These are phyloP conservation scores for Agrochola lychnidis DNA, from an alignment of 2,888 invertebrate genomes.

Conservation along the genomic window DNA sequence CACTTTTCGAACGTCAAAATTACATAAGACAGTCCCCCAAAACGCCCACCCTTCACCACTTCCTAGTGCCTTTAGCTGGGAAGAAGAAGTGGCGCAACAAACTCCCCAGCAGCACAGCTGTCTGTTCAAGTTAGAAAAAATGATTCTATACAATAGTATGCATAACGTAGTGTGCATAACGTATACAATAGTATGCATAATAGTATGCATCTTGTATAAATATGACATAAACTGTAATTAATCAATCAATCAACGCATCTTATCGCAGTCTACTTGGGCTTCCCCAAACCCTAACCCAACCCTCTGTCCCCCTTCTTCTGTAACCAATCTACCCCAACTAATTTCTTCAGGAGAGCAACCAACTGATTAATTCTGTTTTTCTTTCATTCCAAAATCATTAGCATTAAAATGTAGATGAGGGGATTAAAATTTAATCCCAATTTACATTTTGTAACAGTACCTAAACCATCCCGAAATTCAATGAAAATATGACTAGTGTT, in stretches of 20 bases:
- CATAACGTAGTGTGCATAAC: too few relatives aligned
- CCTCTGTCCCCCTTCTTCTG: neutral
- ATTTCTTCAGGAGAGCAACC: slow-evolving; percentile 34
- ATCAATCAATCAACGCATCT: slow-evolving; percentile 7
- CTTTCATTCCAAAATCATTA: slow-evolving; percentile 59
- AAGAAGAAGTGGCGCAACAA: too few relatives aligned
- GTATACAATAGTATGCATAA: too few relatives aligned
- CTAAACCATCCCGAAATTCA: slow-evolving; percentile 28
- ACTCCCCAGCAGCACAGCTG: too few relatives aligned
- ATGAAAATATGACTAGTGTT: slow-evolving; percentile 47
- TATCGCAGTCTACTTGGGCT: slow-evolving; percentile 12
- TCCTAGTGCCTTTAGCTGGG: too few relatives aligned
- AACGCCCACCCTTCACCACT: too few relatives aligned
- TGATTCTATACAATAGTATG: too few relatives aligned
- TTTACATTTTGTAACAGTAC: slow-evolving; percentile 43
- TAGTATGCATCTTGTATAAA: too few relatives aligned
- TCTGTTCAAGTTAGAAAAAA: too few relatives aligned
- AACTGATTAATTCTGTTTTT: slow-evolving; percentile 61
- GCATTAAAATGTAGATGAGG: slow-evolving; percentile 60
- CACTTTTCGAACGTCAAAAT: too few relatives aligned
- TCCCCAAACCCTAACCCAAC: neutral
- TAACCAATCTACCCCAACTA: slow-evolving; percentile 15
- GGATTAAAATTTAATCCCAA: slow-evolving; percentile 62
- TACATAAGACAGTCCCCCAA: too few relatives aligned
- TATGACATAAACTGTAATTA: slow-evolving; percentile 1